Conservation (phyloP, 2,113 vertebrate species). For the Cephalopterus ornatus region DNA sequence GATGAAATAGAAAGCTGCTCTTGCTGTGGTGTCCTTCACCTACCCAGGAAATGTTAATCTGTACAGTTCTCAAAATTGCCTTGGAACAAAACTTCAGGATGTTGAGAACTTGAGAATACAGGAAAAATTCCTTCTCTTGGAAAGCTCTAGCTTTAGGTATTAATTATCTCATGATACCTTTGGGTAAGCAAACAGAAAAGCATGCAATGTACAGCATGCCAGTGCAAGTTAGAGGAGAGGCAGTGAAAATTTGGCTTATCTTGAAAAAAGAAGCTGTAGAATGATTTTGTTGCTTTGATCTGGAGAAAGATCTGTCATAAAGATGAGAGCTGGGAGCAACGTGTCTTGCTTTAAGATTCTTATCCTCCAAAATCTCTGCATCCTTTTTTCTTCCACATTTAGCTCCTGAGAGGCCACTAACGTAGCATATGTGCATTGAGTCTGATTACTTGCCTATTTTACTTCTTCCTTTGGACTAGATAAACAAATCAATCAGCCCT, state of each 20-base stretch:
- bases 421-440: not conserved
- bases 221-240: not conserved
- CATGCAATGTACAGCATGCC: not conserved
- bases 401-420: not conserved
- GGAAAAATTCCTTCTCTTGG: not conserved
- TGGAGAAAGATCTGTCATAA: not conserved
- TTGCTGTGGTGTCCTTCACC: not conserved
- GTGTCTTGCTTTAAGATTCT: not conserved
- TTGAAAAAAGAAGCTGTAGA: not conserved
- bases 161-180: not conserved
- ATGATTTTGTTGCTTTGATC: not conserved
- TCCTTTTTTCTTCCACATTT: not conserved
- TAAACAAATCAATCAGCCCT: not conserved
- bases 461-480: not conserved
- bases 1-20: not conserved
- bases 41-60: not conserved
- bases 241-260: not conserved
- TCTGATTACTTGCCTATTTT: not conserved
- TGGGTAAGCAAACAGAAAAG: not conserved
- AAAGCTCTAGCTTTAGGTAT: not conserved
- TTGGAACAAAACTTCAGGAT: not conserved
- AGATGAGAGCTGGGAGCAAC: not conserved
- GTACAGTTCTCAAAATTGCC: not conserved
- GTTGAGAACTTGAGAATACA: not conserved
- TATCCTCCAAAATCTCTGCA: not conserved